Evolutionary conservation across 2,888 invertebrate genomes (phyloP).

Genomic region (Ichneumoninae sp.): DNA sequence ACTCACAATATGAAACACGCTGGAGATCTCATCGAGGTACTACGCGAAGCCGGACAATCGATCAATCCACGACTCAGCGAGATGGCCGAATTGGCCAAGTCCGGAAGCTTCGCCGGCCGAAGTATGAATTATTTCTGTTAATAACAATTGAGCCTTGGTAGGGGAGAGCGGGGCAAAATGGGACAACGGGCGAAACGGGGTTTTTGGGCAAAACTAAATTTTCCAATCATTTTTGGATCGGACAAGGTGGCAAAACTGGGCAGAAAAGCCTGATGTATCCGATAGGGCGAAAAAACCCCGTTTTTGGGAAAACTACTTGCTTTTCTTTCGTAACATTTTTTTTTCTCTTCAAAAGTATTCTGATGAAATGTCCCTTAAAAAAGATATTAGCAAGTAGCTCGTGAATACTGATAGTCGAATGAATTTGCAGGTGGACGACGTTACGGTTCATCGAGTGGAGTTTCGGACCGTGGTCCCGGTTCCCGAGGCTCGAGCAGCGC

Average conservation of each 20-base stretch:
- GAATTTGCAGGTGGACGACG: slow-evolving; percentile 73
- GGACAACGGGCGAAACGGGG: no score
- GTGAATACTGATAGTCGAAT: slow-evolving; percentile 8
- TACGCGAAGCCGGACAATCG: slow-evolving; percentile 94
- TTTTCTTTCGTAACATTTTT: no score
- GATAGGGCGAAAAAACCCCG: no score
- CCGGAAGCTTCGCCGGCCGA: slow-evolving; percentile 78
- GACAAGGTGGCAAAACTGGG: no score
- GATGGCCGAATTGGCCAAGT: slow-evolving; percentile 86
- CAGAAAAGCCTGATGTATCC: no score
- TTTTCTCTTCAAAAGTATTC: no score
- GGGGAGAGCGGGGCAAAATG: no score
- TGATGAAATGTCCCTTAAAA: not conserved
- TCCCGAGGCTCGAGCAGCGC: slow-evolving; percentile 61
- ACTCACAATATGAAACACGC: slow-evolving; percentile 95
- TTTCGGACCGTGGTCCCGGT: slow-evolving; percentile 64
- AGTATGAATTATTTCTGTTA: slow-evolving; percentile 67
- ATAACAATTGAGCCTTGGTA: not conserved
- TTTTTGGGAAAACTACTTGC: no score
- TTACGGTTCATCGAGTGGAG: slow-evolving; percentile 68
- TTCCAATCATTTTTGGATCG: no score
- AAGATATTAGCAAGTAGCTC: not conserved
- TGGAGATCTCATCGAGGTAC: slow-evolving; percentile 93
- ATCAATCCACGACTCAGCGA: slow-evolving; percentile 94
- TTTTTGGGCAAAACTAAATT: no score